Percentiles rank a stretch among this genome's conserved stretches.
phyloP scores from a whole-genome alignment of 2,888 invertebrate genomes.

The Cryptus armator region DNA sequence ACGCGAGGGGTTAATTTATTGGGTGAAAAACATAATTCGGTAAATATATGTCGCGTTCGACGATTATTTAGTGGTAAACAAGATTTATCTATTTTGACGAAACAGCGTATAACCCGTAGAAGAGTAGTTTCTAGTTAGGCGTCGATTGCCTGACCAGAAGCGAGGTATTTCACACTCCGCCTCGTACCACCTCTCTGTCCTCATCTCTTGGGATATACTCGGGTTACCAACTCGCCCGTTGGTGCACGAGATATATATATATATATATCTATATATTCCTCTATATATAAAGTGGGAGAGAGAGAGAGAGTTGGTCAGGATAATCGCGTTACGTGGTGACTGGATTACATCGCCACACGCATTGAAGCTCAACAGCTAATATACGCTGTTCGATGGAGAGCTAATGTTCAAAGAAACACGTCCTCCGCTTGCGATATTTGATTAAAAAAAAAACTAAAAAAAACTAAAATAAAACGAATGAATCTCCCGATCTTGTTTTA shows the following conservation, averaged over 20 bases:
- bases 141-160: conserved; percentile 55
- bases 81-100: background rate
- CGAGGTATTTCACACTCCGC: conserved; percentile 56
- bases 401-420: conserved; percentile 33
- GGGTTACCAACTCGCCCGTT: conserved; percentile 72
- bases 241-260: background rate
- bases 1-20: too few relatives aligned
- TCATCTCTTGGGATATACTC: conserved; percentile 75
- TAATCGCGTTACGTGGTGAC: conserved; percentile 83
- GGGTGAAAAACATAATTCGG: background rate
- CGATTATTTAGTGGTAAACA: background rate
- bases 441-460: background rate
- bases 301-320: conserved; percentile 72
- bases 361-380: conserved; percentile 71
- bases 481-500: conserved; percentile 4
- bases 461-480: background rate
- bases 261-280: too few relatives aligned
- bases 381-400: conserved; percentile 27
- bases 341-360: conserved; percentile 82
- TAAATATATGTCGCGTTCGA: background rate
- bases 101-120: conserved; percentile 7
- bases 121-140: conserved; percentile 19
- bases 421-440: background rate
- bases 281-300: conserved; percentile 33
- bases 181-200: conserved; percentile 41